Evolutionary conservation across 2,113 vertebrate species (phyloP).

Genomic region (Paratilapia polleni): DNA sequence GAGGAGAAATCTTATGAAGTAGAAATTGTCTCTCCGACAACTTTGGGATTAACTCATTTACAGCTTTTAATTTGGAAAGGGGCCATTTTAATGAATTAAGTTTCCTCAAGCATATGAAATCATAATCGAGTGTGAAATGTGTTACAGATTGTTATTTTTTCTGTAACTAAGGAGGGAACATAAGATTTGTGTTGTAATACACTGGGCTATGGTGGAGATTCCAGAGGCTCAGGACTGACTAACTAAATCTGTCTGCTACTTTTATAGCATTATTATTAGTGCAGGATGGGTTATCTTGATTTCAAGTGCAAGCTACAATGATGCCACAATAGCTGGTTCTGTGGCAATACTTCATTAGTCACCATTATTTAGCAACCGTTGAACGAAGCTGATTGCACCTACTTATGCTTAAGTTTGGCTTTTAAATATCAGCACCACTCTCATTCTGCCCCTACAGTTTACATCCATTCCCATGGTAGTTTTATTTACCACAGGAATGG

Average conservation of each 20-base stretch:
- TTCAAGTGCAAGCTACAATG: not conserved
- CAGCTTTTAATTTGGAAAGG: conserved; percentile 22
- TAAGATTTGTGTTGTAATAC: not conserved
- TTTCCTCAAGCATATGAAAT: conserved; percentile 4
- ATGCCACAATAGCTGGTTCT: not conserved
- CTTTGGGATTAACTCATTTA: conserved; percentile 17
- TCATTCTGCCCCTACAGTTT: not conserved
- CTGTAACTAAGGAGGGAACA: conserved; percentile 5
- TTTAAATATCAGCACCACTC: not conserved
- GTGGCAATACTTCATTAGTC: not conserved
- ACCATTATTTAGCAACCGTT: not conserved
- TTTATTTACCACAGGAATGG: not conserved
- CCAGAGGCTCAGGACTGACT: not conserved
- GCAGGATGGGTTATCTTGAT: not conserved
- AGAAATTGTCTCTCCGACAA: not conserved
- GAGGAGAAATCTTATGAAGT: not conserved
- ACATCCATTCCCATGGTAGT: not conserved
- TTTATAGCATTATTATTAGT: conserved; percentile 5
- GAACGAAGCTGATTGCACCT: not conserved
- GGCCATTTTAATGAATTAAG: conserved; percentile 19
- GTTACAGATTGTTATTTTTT: conserved; percentile 15
- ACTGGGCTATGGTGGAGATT: not conserved
- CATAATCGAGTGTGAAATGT: conserved; percentile 36
- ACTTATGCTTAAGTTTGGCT: not conserved
- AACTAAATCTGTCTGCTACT: conserved; percentile 4